Conservation (phyloP, 2,113 vertebrate genomes). For the Rutilus rutilus region DNA sequence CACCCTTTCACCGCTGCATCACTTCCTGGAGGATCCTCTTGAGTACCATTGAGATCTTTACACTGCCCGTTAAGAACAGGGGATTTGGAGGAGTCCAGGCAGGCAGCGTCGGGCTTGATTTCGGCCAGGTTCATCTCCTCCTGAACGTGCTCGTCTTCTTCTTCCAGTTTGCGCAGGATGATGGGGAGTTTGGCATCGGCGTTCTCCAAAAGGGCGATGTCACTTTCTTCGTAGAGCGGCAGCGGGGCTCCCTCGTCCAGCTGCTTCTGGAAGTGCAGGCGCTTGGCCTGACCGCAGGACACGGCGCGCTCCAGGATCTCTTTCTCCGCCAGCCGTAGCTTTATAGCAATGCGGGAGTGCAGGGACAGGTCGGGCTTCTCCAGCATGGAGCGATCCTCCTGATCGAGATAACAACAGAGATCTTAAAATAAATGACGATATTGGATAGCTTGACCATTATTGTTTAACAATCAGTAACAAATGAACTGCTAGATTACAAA, state of each 20-base stretch:
- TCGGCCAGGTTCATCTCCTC: constrained; percentile 69
- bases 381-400: constrained; percentile 87
- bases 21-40: constrained; percentile 35
- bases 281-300: constrained; percentile 79
- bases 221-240: constrained; percentile 86
- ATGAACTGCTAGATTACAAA: not conserved
- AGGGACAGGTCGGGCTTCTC: constrained; percentile 81
- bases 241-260: constrained; percentile 78
- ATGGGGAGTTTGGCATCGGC: constrained; percentile 86
- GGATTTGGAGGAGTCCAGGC: constrained; percentile 69
- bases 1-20: constrained; percentile 49
- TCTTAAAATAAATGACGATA: not conserved
- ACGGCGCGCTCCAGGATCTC: constrained; percentile 90
- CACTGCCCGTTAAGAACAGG: constrained; percentile 79
- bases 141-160: constrained; percentile 73
- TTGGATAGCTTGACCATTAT: not conserved
- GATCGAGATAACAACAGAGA: constrained; percentile 11
- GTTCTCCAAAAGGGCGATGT: constrained; percentile 86
- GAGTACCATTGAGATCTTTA: constrained; percentile 75
- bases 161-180: constrained; percentile 84
- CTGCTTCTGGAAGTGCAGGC: constrained; percentile 81
- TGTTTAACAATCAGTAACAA: not conserved
- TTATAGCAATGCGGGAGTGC: constrained; percentile 83
- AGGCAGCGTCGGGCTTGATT: constrained; percentile 66
- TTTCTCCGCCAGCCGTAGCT: constrained; percentile 92